Percentiles rank a stretch among this genome's conserved stretches.
These are phyloP conservation scores for Campoletis sonorensis DNA, from an alignment of 1,140 invertebrate genomes.

Conservation along the genomic window DNA sequence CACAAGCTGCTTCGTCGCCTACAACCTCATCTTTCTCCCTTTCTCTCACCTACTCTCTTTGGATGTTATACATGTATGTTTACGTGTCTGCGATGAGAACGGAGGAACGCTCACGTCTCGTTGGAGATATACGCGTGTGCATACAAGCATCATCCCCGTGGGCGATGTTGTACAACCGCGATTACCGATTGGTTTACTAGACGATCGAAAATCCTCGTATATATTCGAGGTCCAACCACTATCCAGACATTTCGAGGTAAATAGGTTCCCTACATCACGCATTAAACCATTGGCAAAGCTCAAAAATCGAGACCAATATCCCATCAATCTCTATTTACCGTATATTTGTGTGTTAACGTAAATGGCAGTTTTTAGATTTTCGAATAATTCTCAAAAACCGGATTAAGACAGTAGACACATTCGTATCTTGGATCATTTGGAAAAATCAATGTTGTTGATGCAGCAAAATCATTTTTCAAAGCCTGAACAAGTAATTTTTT, in stretches of 20 bases:
- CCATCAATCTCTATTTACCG: neutral
- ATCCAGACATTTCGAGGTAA: neutral
- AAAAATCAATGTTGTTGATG: no score
- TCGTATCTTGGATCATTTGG: no score
- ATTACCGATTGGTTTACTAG: conserved; percentile 14
- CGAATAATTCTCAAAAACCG: no score
- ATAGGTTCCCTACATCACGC: neutral
- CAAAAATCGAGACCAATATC: neutral
- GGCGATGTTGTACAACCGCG: conserved; percentile 1
- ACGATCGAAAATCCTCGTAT: neutral
- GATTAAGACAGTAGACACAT: no score
- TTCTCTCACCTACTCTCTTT: neutral
- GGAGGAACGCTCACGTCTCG: neutral
- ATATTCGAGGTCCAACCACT: neutral
- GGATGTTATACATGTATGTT: neutral
- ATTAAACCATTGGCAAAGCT: neutral
- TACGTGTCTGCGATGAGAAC: neutral
- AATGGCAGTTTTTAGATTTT: neutral
- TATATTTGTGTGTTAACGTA: neutral
- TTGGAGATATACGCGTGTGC: neutral
- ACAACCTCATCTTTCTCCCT: neutral
- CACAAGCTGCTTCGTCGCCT: neutral
- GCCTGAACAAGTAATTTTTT: no score
- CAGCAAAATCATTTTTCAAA: no score
- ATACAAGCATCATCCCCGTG: neutral